These are phyloP conservation scores for Anseranas semipalmata DNA, from an alignment of 2,113 vertebrate genomes.

Conservation along the genomic window DNA sequence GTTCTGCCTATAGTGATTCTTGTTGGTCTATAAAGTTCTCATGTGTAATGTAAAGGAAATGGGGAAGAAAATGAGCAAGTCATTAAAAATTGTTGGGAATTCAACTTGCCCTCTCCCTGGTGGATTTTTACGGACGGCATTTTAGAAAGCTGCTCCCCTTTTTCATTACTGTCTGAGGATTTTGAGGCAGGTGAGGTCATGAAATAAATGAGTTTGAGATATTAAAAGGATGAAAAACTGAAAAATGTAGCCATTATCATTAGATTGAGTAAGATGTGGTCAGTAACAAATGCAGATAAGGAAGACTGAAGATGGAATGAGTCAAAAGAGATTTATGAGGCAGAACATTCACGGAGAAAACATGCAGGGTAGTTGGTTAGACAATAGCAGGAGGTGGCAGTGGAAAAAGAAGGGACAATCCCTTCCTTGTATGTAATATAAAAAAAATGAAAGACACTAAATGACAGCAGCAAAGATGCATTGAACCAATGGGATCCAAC, in stretches of 20 bases:
- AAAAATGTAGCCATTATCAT: conserved; percentile 36
- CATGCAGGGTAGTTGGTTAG: neutral
- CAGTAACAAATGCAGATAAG: conserved; percentile 33
- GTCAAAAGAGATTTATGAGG: conserved; percentile 36
- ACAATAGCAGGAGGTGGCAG: neutral
- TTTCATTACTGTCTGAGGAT: conserved; percentile 12
- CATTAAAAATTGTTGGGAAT: conserved; percentile 34
- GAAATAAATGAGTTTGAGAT: neutral
- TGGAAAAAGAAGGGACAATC: neutral
- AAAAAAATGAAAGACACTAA: neutral
- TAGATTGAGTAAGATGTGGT: neutral
- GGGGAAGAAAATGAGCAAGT: conserved; percentile 47
- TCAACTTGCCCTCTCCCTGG: neutral
- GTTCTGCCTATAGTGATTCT: conserved; percentile 1
- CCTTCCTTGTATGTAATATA: neutral
- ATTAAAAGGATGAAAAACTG: conserved; percentile 28
- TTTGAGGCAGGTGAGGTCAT: conserved; percentile 31
- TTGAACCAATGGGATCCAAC: neutral
- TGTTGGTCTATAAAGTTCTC: conserved; percentile 21
- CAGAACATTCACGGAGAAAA: neutral
- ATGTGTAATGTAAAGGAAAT: conserved; percentile 50
- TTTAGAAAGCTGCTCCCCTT: neutral
- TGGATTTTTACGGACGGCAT: neutral
- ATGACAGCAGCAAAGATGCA: neutral
- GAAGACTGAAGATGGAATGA: conserved; percentile 32